Base-by-base conservation (phyloP, 2,797 vertebrate genomes). In the Petrocephalus schoutedeni region DNA sequence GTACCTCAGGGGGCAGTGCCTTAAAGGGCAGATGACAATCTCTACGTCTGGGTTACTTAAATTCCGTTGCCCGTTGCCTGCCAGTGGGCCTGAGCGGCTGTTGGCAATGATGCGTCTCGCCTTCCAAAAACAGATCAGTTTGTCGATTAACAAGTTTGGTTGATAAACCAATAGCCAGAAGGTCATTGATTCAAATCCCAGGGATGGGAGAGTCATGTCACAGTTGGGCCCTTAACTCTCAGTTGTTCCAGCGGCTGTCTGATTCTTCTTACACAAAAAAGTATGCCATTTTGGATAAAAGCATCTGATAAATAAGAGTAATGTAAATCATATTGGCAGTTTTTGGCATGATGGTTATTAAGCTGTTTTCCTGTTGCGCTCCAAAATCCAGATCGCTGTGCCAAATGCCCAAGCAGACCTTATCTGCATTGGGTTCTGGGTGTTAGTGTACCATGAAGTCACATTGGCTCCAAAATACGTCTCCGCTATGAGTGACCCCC, bases 401-500 rank as follows among this genome's bases (percentile, higher is more conserved):
- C 61, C 61, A 32, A 32, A 67, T 4, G 23, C 61, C 61, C 84
- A 89, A 87, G 90, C 89, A 61, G 49, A 77, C 92, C 91, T 91
- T 87, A 90, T 58, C 90, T 89, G 93, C 93, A 90, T 88, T 90
- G 90, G 88, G 64, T 90, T 91, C 90, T 90, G 64, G 89, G 51
- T 28, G 32, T 89, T 90, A 91, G 90, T 92, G 91, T 90, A 91
- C 87, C 90, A n/a, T 93, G 88, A 93, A 93, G 89, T 92, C 87
- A 16, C 19, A 45, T 80, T 49, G 36, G 19, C 74, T 45, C 36
- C 74, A 41, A 80, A 82, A 90, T 91, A 89, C 86, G 5, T 85
- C n/a, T 32, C n/a, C n/a, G 28, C 83, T 56, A 0, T 23, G 28
- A 85, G 53, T 32, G 51, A 2, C n/a, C 23, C 54, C 28, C 83